phyloP scores from a whole-genome alignment of 2,797 vertebrate species.

The Tauraco hartlaubi region DNA sequence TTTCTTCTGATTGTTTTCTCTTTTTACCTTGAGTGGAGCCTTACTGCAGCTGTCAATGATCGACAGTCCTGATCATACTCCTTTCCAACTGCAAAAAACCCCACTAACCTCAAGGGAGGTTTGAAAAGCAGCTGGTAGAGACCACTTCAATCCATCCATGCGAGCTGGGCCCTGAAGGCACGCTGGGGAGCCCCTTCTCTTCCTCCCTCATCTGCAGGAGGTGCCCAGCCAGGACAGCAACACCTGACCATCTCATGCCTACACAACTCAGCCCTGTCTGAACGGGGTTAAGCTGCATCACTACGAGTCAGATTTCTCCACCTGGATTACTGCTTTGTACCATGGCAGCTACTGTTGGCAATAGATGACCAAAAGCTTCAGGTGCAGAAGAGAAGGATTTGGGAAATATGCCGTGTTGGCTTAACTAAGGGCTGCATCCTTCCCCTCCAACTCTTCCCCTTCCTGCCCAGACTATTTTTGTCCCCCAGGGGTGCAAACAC shows the following conservation, averaged over 20 bases:
- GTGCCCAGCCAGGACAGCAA: neutral
- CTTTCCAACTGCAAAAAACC: neutral
- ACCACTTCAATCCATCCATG: neutral
- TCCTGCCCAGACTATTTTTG: conserved; percentile 29
- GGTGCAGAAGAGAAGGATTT: conserved; percentile 16
- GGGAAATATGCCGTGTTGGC: neutral
- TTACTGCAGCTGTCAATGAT: neutral
- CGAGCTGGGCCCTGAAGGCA: neutral
- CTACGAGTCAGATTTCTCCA: fast-evolving
- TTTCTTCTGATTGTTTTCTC: neutral
- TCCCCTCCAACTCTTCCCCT: conserved; percentile 21
- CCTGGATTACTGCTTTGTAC: neutral
- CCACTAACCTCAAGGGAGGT: neutral
- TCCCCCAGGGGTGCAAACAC: neutral
- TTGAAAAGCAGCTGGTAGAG: neutral
- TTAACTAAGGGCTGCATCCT: conserved; percentile 14
- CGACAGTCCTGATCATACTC: neutral
- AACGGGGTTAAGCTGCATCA: neutral
- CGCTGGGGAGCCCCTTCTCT: neutral
- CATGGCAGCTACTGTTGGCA: neutral
- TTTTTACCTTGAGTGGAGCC: neutral
- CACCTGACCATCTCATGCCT: neutral
- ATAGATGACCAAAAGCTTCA: neutral
- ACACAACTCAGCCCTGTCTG: neutral
- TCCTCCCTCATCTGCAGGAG: neutral